A percentile compares a stretch with the other conserved stretches of the same genome.
These are phyloP conservation scores for Baronia brevicornis DNA, from an alignment of 2,888 invertebrate genomes.

Conservation along the genomic window DNA sequence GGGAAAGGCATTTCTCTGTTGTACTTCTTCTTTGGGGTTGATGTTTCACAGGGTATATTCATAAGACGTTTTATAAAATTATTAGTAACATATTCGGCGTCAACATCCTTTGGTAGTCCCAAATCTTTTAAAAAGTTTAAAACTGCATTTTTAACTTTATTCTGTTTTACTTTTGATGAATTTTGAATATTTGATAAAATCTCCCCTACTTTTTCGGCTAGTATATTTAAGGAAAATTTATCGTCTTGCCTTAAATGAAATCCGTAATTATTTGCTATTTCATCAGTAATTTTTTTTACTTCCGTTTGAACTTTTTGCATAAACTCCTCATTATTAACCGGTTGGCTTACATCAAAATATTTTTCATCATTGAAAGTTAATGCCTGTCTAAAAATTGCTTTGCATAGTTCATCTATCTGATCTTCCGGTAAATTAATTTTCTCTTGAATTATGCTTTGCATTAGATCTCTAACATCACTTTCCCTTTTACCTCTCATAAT, in stretches of 20 bases:
- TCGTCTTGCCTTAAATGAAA: not conserved
- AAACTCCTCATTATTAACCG: no score
- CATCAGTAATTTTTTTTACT: no score
- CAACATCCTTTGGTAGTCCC: constrained; percentile 1
- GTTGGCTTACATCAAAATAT: no score
- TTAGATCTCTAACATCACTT: constrained; percentile 5
- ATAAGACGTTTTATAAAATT: constrained; percentile 5
- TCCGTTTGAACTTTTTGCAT: no score
- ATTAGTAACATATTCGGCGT: not conserved
- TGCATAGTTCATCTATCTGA: constrained; percentile 9
- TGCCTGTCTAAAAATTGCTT: constrained; percentile 3
- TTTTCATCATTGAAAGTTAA: no score
- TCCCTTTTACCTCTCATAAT: constrained; percentile 5
- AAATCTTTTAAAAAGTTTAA: constrained; percentile 6
- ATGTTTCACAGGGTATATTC: constrained; percentile 3
- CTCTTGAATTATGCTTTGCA: constrained; percentile 4
- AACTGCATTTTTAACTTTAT: constrained; percentile 4
- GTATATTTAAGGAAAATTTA: not conserved
- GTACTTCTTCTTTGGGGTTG: constrained; percentile 6
- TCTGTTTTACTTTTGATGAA: constrained; percentile 7
- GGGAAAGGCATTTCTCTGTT: no score
- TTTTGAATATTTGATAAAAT: constrained; percentile 2
- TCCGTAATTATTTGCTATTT: constrained; percentile 1
- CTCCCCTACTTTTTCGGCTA: constrained; percentile 8
- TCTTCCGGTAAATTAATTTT: constrained; percentile 8